Evolutionary conservation across 2,113 vertebrate genomes (phyloP), one percentile per base, ranked within the genome.

Genomic region (Otus sunia): DNA sequence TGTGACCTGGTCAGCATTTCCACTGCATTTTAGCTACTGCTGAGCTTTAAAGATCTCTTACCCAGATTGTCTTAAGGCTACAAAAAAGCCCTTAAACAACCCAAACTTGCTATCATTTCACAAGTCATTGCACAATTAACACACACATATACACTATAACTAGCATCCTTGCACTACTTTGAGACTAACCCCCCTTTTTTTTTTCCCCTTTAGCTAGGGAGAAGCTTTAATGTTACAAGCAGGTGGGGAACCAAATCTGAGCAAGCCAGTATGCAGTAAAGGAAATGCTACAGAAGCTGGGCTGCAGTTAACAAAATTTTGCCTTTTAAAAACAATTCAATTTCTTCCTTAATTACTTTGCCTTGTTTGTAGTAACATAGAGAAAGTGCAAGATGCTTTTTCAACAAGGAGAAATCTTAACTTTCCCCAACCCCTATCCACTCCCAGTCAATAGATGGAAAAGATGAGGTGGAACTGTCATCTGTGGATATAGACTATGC

Each of bases 321-420:
- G 39, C 52, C 15, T 73, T 94, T 83, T 6, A 69, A 79, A 95
- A 90, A 50, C 11, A 1, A 71, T 72, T 59, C 10, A 2, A 0
- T 52, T 78, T 93, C 52, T 91, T 88, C 66, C 47, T 82, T 72
- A 72, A 67, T 52, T 56, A 75, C 39, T 86, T 95, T 73, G 69
- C 62, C 69, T 92, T 8, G 1, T 37, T 82, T 82, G 47, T 39
- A 56, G 52, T 76, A 93, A 91, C 30, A 18, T 32, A 85, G 69
- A 91, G 56, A 83, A 95, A 97, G 81, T 96, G 94, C 88, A 92
- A 95, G 92, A 93, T 52, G 80, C 79, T 93, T 93, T 88, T 94
- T 86, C 41, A 84, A 41, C 49, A 66, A 50, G 49, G 58, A 92
- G 74, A 71, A 92, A 87, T 63, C 37, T 67, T 76, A 91, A 59